Evolutionary conservation across 1,140 invertebrate genomes (phyloP).

Genomic region (Drosophila sturtevanti): DNA sequence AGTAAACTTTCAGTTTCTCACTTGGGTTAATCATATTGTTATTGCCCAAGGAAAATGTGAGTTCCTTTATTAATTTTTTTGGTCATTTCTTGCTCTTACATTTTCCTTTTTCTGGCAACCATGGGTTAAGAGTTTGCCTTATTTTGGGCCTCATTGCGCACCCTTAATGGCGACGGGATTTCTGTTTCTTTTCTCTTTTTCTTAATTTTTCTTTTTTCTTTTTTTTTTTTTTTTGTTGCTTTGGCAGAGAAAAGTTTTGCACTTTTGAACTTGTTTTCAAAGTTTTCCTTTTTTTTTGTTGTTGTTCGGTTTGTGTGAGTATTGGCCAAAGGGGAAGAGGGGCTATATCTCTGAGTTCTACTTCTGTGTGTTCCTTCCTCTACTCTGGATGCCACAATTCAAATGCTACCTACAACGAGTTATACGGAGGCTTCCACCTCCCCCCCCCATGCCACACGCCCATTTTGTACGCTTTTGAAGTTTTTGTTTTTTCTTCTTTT

Average conservation of each 20-base stretch:
- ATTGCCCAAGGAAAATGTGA: neutral
- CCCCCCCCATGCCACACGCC: constrained; percentile 24
- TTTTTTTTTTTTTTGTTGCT: constrained; percentile 14
- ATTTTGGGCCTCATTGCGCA: neutral
- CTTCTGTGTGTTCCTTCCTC: neutral
- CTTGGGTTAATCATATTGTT: constrained; percentile 4
- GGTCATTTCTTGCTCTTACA: neutral
- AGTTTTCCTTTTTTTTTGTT: constrained; percentile 20
- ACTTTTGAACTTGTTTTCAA: constrained; percentile 73
- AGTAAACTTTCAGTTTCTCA: constrained; percentile 2
- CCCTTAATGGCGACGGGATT: constrained; percentile 38
- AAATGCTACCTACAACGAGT: constrained; percentile 6
- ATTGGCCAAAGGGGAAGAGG: neutral
- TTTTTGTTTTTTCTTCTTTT: constrained; percentile 51
- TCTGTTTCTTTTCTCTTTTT: neutral
- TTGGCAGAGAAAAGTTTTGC: constrained; percentile 49
- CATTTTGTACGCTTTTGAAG: constrained; percentile 69
- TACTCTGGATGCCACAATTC: neutral
- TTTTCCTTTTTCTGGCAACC: neutral
- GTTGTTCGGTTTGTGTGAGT: neutral
- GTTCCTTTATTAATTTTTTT: neutral
- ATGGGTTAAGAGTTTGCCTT: neutral
- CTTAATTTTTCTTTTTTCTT: neutral
- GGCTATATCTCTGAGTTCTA: neutral
- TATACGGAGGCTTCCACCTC: neutral